Evolutionary conservation across 2,888 invertebrate species (phyloP), one percentile per base, ranked within the genome.

Genomic region (Hoplodrina ambigua): DNA sequence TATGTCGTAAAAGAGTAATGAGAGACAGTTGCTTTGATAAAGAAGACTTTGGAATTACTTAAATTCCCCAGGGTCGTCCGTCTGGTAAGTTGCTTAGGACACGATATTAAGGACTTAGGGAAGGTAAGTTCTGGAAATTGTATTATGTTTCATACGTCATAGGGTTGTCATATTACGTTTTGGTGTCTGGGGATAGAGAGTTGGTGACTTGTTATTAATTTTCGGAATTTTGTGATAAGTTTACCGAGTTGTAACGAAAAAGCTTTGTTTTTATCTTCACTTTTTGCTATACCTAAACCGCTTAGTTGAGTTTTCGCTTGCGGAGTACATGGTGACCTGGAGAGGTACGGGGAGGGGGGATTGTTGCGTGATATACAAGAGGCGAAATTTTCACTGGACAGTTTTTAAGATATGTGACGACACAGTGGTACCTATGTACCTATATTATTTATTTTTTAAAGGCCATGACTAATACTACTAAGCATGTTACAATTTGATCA

Each of bases 1-100:
- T 64, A 17, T 69, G 46, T 33, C 44, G 56, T 71, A 61, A 69
- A 61, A 73, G 46, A 69, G 73, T 72, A 80, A 78, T 74, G 75
- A 68, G 57, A 70, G 44, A 44, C 64, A 68, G 67, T 79, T 72
- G 75, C 52, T 37, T 54, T 58, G 69, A 72, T 75, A 74, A 62
- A 77, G 52, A 74, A 60, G 52, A 50, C 20, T 72, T 68, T 10
- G n/a, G 41, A 53, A 55, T 73, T 63, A 66, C 56, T 67, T 68
- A 6, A 56, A 68, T 49, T 37, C 30, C 50, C 52, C 50, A 50
- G 57, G 60, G 59, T 65, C 66, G 44, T 70, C 56, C 54, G 52
- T 46, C 59, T 57, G 72, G 75, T 78, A 81, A 81, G 72, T 72
- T 74, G 41, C 54, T 74, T 69, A 64, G 53, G 54, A 30, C 41